A percentile compares a stretch with the other conserved stretches of the same genome.
Conservation (phyloP, 2,113 vertebrate species). For the Hippotragus niger region DNA sequence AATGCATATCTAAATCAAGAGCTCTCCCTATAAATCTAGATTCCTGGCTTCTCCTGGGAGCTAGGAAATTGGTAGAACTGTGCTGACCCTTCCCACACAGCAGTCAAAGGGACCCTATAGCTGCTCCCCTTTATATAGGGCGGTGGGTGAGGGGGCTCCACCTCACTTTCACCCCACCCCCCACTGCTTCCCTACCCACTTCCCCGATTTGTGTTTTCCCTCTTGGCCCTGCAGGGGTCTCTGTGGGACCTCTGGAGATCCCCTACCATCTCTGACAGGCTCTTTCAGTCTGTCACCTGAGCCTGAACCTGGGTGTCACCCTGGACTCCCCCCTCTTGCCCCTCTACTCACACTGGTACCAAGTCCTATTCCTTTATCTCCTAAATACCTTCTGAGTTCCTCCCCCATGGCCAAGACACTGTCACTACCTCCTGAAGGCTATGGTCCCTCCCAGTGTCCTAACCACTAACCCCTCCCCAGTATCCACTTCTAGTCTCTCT, state of each 20-base stretch:
- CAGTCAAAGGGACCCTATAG: background rate
- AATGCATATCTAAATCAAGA: background rate
- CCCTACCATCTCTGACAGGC: background rate
- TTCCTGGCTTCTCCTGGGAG: background rate
- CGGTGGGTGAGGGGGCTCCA: background rate
- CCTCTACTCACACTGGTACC: background rate
- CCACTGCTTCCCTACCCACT: background rate
- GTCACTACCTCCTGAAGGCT: background rate
- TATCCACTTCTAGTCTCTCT: background rate
- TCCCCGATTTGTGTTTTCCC: background rate
- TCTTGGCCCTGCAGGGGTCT: background rate
- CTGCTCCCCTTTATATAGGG: too few relatives aligned
- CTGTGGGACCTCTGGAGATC: background rate
- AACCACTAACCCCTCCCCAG: background rate
- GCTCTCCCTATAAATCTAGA: background rate
- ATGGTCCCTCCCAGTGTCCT: background rate
- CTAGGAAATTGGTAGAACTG: background rate
- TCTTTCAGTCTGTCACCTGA: background rate
- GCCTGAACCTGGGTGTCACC: background rate
- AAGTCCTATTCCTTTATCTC: background rate
- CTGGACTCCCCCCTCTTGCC: background rate
- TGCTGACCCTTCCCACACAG: background rate
- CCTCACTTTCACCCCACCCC: background rate
- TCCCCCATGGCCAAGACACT: background rate
- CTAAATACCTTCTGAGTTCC: background rate